Evolutionary conservation across 2,113 vertebrate genomes (phyloP).

Genomic region (Macaca nemestrina): DNA sequence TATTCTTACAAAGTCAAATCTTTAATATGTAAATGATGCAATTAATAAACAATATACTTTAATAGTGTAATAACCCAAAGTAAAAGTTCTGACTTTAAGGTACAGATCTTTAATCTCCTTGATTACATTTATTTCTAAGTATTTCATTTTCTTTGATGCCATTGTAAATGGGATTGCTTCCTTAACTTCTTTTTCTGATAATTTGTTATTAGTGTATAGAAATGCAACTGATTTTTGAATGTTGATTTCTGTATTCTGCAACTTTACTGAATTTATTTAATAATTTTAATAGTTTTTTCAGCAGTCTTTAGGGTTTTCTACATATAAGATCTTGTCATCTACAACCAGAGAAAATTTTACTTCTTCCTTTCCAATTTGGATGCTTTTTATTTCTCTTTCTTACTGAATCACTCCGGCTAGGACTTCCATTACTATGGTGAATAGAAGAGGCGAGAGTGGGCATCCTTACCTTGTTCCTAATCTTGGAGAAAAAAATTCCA

Average conservation of each 20-base stretch:
- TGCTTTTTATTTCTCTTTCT: not conserved
- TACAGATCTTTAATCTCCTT: no score
- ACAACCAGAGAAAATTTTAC: not conserved
- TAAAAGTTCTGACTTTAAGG: not conserved
- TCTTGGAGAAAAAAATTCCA: not conserved
- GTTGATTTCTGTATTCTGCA: not conserved
- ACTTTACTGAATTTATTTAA: not conserved
- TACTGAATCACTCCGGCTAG: not conserved
- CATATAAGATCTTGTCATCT: not conserved
- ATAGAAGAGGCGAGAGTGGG: not conserved
- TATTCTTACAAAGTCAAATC: slow-evolving; percentile 35
- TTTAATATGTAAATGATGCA: not conserved
- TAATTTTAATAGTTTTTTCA: not conserved
- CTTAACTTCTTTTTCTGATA: no score
- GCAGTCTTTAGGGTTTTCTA: not conserved
- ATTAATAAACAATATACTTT: not conserved
- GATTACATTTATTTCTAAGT: no score
- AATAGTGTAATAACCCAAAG: not conserved
- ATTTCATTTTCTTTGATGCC: no score
- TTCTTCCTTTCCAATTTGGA: not conserved
- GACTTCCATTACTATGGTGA: not conserved
- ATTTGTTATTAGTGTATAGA: no score
- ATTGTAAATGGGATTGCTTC: no score
- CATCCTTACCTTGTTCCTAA: not conserved
- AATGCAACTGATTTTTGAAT: not conserved